Conservation (phyloP, 2,797 vertebrate species). For the Jordanella pulchra region DNA sequence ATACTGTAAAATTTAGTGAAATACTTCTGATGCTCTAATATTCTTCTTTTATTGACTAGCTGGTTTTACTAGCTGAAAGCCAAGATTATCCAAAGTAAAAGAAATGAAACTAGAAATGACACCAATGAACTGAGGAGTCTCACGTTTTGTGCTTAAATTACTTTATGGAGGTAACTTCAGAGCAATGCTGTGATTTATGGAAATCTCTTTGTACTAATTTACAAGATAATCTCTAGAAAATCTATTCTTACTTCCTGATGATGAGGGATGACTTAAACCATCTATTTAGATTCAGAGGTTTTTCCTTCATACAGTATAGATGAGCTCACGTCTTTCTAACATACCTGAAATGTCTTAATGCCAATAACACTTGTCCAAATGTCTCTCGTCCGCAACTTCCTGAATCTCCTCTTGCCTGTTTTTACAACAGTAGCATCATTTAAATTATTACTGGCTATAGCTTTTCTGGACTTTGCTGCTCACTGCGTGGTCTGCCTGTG, state of each 20-base stretch:
- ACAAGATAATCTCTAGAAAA: background rate
- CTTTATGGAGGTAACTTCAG: background rate
- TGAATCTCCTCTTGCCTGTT: slow-evolving; percentile 38
- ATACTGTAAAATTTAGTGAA: background rate
- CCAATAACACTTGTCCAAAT: background rate
- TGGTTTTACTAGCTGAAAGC: background rate
- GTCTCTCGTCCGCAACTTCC: slow-evolving; percentile 23
- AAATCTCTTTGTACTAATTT: background rate
- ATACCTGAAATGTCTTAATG: background rate
- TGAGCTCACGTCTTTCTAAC: background rate
- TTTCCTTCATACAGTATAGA: background rate
- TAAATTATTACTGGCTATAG: slow-evolving; percentile 64
- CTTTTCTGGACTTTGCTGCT: slow-evolving; percentile 63
- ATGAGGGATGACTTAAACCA: background rate
- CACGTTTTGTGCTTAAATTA: background rate
- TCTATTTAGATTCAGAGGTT: background rate
- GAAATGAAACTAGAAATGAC: background rate
- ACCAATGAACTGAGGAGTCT: background rate
- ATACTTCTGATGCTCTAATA: background rate
- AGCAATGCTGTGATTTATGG: background rate
- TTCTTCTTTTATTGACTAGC: background rate
- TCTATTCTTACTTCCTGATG: slow-evolving; percentile 27
- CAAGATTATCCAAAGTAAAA: background rate
- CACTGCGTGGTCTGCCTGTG: slow-evolving; percentile 44
- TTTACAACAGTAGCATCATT: slow-evolving; percentile 31